Conservation (phyloP, 2,888 invertebrate species). For the Dusona sp. region DNA sequence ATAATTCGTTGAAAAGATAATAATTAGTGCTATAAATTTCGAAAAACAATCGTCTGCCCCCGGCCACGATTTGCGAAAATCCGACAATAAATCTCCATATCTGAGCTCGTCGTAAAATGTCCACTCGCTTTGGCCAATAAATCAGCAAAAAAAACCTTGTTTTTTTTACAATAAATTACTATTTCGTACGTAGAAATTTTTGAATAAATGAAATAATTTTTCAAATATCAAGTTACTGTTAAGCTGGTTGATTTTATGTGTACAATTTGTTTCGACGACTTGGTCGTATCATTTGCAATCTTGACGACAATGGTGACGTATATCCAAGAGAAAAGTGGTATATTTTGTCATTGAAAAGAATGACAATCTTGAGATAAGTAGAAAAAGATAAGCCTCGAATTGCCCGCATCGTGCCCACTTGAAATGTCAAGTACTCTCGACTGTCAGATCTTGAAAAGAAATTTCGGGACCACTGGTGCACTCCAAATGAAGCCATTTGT, state of each 20-base stretch:
- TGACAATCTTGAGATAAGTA: background rate
- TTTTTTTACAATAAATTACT: background rate
- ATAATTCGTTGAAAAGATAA: background rate
- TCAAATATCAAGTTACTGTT: background rate
- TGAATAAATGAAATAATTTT: background rate
- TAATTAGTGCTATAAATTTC: too few relatives aligned
- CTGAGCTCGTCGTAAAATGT: too few relatives aligned
- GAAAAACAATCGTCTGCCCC: too few relatives aligned
- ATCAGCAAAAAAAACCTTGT: background rate
- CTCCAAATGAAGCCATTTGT: constrained; percentile 69
- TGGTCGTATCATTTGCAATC: background rate
- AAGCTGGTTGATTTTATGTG: background rate
- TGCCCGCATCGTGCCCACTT: constrained; percentile 73
- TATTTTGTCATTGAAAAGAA: background rate
- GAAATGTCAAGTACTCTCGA: constrained; percentile 64
- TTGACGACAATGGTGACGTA: background rate
- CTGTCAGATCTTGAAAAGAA: constrained; percentile 72
- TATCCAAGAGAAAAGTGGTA: background rate
- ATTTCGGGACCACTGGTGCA: constrained; percentile 73
- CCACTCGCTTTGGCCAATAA: background rate
- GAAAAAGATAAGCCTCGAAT: constrained; percentile 59
- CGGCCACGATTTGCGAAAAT: too few relatives aligned
- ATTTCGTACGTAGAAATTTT: background rate
- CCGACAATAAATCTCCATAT: too few relatives aligned
- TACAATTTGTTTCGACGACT: background rate